Evolutionary conservation across 2,888 invertebrate species (phyloP).

Genomic region (Spodoptera exigua): DNA sequence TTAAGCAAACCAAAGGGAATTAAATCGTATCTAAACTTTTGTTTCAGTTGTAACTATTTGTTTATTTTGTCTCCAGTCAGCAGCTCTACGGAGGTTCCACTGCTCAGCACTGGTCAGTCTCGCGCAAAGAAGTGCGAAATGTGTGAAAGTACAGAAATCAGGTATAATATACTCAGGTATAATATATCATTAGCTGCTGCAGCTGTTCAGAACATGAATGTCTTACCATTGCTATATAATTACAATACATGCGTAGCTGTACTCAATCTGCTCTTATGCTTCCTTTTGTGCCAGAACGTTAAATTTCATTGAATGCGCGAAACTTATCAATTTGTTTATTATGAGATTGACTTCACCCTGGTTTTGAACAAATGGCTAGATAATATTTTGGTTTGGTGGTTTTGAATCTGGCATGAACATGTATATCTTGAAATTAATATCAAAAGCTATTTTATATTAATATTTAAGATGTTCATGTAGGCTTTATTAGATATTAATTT

Average conservation of each 20-base stretch:
- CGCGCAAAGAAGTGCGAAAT: conserved; percentile 68
- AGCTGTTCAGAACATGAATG: conserved; percentile 28
- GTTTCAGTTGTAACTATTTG: conserved; percentile 36
- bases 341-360: conserved; percentile 25
- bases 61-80: conserved; percentile 64
- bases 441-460: too few species aligned
- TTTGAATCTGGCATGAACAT: conserved; percentile 14
- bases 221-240: neutral
- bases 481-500: too few species aligned
- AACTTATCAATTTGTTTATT: neutral
- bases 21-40: too few species aligned
- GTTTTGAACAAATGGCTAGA: conserved; percentile 31
- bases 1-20: too few species aligned
- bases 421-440: too few species aligned
- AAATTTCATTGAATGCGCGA: conserved; percentile 9
- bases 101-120: conserved; percentile 32
- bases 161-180: conserved; percentile 68
- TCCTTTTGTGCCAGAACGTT: neutral
- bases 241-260: conserved; percentile 16
- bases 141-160: conserved; percentile 67
- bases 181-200: conserved; percentile 29
- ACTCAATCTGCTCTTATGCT: conserved; percentile 17
- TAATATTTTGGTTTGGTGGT: conserved; percentile 1
- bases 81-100: conserved; percentile 43
- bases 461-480: too few species aligned